phyloP scores from a whole-genome alignment of 2,113 vertebrate genomes.

The Aptenodytes patagonicus region DNA sequence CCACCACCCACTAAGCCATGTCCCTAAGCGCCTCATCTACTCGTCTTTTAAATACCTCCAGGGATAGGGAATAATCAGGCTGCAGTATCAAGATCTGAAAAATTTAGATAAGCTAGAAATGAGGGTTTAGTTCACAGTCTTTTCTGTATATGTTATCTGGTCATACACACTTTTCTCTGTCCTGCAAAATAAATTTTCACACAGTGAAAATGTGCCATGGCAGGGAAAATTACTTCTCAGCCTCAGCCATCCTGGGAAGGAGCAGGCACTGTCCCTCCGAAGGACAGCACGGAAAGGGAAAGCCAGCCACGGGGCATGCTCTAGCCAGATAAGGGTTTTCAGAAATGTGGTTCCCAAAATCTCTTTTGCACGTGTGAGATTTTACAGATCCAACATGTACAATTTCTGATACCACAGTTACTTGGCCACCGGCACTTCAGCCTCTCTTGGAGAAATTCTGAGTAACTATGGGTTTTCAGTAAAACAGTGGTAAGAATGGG shows the following conservation, averaged over 20 bases:
- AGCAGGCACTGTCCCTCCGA: not conserved
- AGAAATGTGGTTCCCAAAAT: not conserved
- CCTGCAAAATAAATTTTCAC: not conserved
- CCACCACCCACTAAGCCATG: too few species aligned
- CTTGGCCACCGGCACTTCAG: not conserved
- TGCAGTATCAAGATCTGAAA: not conserved
- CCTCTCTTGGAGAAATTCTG: not conserved
- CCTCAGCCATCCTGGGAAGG: not conserved
- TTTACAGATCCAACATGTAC: not conserved
- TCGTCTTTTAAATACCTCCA: too few species aligned
- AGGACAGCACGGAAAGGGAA: not conserved
- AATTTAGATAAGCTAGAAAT: not conserved
- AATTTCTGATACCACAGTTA: not conserved
- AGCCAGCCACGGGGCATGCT: not conserved
- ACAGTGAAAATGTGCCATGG: too few species aligned
- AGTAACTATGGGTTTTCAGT: not conserved
- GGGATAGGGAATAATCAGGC: not conserved
- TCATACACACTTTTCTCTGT: not conserved
- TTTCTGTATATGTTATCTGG: not conserved
- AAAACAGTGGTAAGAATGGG: not conserved
- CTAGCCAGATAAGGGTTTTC: not conserved
- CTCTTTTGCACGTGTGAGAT: not conserved
- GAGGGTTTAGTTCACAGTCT: not conserved
- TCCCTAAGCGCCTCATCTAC: too few species aligned
- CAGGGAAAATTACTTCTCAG: not conserved